phyloP scores from a whole-genome alignment of 2,888 invertebrate species.

The Disparrhopalites patrizii region DNA sequence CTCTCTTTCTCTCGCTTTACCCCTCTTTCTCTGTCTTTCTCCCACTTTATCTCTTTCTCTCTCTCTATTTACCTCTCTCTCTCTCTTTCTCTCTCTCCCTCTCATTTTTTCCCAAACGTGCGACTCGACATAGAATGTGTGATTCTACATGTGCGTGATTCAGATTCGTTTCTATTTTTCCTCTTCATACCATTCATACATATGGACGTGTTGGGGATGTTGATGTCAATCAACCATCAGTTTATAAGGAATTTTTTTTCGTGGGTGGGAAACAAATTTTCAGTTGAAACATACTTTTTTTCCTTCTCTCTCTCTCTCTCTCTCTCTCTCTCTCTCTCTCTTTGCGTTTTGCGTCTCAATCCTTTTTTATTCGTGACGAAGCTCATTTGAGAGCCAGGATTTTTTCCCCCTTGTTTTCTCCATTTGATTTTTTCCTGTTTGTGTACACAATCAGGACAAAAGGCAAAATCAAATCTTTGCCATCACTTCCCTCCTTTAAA shows the following conservation, averaged over 20 bases:
- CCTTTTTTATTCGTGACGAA: not conserved
- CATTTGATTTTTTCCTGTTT: too few species aligned
- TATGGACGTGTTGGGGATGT: not conserved
- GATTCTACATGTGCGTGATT: constrained; percentile 14
- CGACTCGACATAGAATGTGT: not conserved
- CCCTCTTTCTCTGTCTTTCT: too few species aligned
- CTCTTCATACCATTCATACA: not conserved
- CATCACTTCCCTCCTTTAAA: too few species aligned
- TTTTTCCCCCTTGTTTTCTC: too few species aligned
- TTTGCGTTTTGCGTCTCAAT: constrained; percentile 13
- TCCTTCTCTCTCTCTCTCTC: not conserved
- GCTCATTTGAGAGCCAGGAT: constrained; percentile 14
- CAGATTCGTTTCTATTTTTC: not conserved
- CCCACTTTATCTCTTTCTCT: too few species aligned
- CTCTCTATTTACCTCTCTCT: too few species aligned
- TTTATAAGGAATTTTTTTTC: not conserved
- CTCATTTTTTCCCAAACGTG: not conserved
- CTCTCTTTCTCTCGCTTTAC: too few species aligned
- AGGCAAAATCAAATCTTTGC: too few species aligned
- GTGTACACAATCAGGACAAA: too few species aligned
- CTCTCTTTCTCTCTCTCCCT: not conserved
- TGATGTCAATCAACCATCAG: constrained; percentile 10
- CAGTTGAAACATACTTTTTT: not conserved
- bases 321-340: not conserved
- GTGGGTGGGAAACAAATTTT: constrained; percentile 19